Base-by-base conservation (phyloP, 2,113 vertebrate species). In the Labeo rohita region DNA sequence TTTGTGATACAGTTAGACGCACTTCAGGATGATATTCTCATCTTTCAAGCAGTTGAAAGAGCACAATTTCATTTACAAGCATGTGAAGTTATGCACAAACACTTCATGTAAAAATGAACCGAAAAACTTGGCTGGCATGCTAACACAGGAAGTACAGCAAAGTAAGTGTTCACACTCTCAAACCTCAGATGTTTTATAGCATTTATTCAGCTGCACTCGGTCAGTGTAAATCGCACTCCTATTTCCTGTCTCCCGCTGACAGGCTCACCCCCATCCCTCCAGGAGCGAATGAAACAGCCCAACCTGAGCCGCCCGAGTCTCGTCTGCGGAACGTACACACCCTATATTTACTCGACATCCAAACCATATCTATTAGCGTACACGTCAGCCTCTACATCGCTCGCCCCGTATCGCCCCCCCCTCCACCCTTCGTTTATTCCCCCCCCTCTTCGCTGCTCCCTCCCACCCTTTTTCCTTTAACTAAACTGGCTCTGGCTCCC, bases 401-500 rank as follows among this genome's bases (percentile, higher is more conserved):
- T 95, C 95, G 68, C 95, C 95, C 96, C 95, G 94, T 95, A 95
- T 95, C 95, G 92, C 94, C 95, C 84, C 74, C 93, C 94, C 95
- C 84, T 47, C 56, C 47, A 66, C 72, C 75, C 74, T 65, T 72
- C 81, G 34, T 84, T 80, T 88, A 83, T 78, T 50, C 93, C 94
- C 96, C 94, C 65, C 77, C 52, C 54, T n/a, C 39, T 83, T 84
- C 84, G 61, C 84, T 77, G 80, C 88, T 87, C 89, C 87, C 90
- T 89, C 92, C 88, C 86, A 83, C 88, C 91, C 95, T 96, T 97
- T 98, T 97, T 97, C 97, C 98, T 98, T 98, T 98, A 99, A 99
- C 98, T 99, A 99, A 99, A 99, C 98, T 99, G 98, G 98, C 98
- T 98, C 96, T 98, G 97, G 97, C 97, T 99, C 96, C 95, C 97